Percentiles rank a stretch among this genome's conserved stretches.
Evolutionary conservation across 2,888 invertebrate genomes (phyloP).

Genomic region (Chorisops tibialis): DNA sequence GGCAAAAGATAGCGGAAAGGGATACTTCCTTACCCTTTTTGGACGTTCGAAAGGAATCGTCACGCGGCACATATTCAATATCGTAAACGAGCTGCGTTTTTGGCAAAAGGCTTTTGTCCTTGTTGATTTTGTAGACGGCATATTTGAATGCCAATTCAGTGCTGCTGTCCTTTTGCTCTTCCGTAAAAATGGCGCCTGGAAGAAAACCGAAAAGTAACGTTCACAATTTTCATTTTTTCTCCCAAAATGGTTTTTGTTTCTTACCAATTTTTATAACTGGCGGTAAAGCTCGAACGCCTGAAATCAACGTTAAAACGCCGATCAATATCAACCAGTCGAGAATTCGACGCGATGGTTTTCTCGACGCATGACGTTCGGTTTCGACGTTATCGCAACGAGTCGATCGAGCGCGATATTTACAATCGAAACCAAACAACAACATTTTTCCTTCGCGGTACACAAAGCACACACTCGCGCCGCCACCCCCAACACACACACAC

Average conservation of each 20-base stretch:
- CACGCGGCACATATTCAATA: constrained; percentile 68
- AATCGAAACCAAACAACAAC: no score
- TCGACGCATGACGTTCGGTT: no score
- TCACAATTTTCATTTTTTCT: constrained; percentile 33
- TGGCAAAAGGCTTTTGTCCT: constrained; percentile 66
- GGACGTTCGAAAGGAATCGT: constrained; percentile 77
- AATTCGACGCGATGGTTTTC: constrained; percentile 4
- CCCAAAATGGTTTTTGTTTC: neutral
- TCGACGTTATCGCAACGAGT: no score
- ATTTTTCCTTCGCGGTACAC: no score
- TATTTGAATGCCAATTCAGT: constrained; percentile 76
- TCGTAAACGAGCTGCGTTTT: constrained; percentile 71
- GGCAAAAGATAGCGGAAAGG: no score
- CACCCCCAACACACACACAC: no score
- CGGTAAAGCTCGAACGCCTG: constrained; percentile 55
- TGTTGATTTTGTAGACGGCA: constrained; percentile 74
- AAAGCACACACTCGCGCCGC: no score
- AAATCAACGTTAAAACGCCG: constrained; percentile 35
- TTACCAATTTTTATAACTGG: constrained; percentile 65
- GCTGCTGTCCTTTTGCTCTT: constrained; percentile 66
- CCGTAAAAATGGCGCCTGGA: constrained; percentile 72
- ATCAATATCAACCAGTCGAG: constrained; percentile 25
- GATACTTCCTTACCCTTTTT: constrained; percentile 61
- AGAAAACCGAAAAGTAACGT: neutral
- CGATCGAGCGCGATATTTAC: no score